Evolutionary conservation across 1,140 invertebrate genomes (phyloP), one percentile per base, ranked within the genome.

Genomic region (Cheumatopsyche charites): DNA sequence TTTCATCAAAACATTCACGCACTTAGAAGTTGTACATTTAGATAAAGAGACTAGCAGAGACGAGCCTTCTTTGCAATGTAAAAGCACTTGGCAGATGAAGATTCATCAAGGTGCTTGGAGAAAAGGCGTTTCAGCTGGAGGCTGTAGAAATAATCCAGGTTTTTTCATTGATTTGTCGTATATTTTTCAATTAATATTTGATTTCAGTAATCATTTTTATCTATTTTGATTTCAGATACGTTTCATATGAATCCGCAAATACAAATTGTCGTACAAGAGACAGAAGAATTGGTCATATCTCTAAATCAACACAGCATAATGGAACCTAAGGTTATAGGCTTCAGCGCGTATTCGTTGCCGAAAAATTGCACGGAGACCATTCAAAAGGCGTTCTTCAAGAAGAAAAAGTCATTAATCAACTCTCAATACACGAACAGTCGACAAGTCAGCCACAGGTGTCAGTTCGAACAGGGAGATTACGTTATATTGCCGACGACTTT

Each of bases 191-290:
- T 36, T 36, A 36, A 4, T 36, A 36, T 4, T 36, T 4, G 3
- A 4, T 36, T 4, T 47, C 4, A 47, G 13, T 12, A 47, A 6
- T 47, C 3, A 3, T 47, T n/a, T 47, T n/a, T 47, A 6, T 47
- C 3, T 47, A 21, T 25, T 25, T 25, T 25, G 7, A 25, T 84
- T 86, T 17, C 83, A 92, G 93, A 96, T 80, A 95, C 94, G 17
- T 96, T 97, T 81, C 94, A 97, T 79, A 94, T 96, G 77, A 97
- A 97, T 81, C 95, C 94, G 3, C 94, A 96, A 83, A 85, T 96
- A 23, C 90, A 95, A 78, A 79, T 96, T 7, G 88, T 91, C 26
- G 80, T 96, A 1, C 90, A 89, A 73, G 93, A 94, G 79, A 90
- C 89, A 83, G 92, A 95, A 79, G 92, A 94, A 78, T 89, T 95